Evolutionary conservation across 2,888 invertebrate genomes (phyloP), one percentile per base, ranked within the genome.

Genomic region (Lamellibrachia satsuma): DNA sequence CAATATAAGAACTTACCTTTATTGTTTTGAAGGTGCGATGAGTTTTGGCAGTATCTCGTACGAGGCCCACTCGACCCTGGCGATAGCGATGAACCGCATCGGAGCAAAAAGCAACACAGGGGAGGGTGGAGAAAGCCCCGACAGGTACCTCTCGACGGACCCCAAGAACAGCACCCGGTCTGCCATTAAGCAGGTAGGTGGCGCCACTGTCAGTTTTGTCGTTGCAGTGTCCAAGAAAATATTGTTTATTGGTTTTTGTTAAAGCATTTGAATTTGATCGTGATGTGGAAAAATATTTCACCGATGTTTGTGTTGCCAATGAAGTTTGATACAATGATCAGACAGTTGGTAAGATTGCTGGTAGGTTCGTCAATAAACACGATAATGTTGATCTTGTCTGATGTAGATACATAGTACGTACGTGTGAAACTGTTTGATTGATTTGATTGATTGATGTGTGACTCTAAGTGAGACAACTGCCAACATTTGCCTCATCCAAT

Each of bases 81-180:
- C 99, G 0, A 97, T 99, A 92, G 99, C 99, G 0, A 99, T 99
- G 99, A 99, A 99, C 97, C 97, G 98, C 94, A 98, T 99, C 95
- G 98, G 99, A 3, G 99, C 98, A 94, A 99, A 99, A 97, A 99
- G 99, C 93, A 99, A 99, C 97, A 99, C 99, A 0, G 99, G 99
- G 52, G 99, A 99, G 97, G 99, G 99, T 93, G 99, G 97, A 91
- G 97, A 97, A 96, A 97, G 97, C 95, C 96, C 97, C 4, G 97
- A 97, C 91, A 96, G 97, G 93, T 99, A 98, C 96, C 97, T 98
- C 93, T 97, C 97, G 95, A 97, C 98, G 97, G 98, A 98, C 95
- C 97, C 98, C 0, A 97, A 98, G 93, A 97, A 97, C 94, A 98
- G 98, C 97, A 98, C 97, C 94, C 97, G 99, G 15, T 99, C 99